Conservation (phyloP, 2,797 vertebrate genomes). For the Anolis apletophallus region DNA sequence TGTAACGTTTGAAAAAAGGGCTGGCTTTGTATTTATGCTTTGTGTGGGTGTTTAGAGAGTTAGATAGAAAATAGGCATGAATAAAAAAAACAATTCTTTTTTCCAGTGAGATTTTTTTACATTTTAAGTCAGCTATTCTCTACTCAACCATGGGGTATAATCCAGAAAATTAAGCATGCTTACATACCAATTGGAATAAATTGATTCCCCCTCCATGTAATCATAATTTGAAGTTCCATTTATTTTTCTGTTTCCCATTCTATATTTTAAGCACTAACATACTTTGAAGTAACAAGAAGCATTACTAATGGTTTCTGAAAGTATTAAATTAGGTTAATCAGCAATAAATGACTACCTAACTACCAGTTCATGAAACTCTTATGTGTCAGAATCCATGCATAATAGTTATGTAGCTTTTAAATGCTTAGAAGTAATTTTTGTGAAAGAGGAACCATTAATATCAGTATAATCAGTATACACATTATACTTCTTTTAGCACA, state of each 20-base stretch:
- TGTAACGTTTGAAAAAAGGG: constrained; percentile 24
- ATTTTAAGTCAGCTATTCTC: neutral
- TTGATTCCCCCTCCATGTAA: neutral
- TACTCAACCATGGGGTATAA: neutral
- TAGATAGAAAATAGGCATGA: neutral
- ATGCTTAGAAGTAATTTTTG: constrained; percentile 38
- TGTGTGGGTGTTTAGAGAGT: neutral
- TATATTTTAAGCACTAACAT: constrained; percentile 3
- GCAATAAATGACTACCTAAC: neutral
- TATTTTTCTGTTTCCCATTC: neutral
- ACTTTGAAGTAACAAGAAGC: neutral
- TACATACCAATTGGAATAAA: neutral
- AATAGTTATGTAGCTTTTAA: constrained; percentile 26
- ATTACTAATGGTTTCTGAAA: constrained; percentile 38
- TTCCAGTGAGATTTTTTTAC: neutral
- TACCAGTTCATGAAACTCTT: constrained; percentile 22
- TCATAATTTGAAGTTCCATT: neutral
- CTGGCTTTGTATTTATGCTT: constrained; percentile 36
- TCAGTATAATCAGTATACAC: constrained; percentile 63
- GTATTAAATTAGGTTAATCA: constrained; percentile 27
- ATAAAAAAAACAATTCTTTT: neutral
- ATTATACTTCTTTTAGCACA: constrained; percentile 71
- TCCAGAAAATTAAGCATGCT: neutral
- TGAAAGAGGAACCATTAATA: constrained; percentile 55
- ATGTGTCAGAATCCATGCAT: constrained; percentile 28